Base-by-base conservation (phyloP, 1,140 invertebrate genomes). In the Bombus affinis region DNA sequence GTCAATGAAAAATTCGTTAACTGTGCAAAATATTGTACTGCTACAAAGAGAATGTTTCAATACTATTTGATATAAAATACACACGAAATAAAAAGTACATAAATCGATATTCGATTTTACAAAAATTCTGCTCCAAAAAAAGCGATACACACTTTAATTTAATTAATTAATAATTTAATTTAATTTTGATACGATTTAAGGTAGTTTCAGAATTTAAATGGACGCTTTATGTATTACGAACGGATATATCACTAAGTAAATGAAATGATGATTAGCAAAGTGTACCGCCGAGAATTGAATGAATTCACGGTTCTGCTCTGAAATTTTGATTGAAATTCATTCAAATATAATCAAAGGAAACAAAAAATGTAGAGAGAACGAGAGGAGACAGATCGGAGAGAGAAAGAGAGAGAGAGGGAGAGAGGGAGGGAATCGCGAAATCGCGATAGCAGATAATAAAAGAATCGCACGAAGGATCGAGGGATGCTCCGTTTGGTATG, bases 401-500 rank as follows among this genome's bases (percentile, higher is more conserved):
- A 47, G 44, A 47, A 0, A 47, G 5, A 18, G 44, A 25, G 42
- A 82, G 32, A 42, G 25, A 39, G 39, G 47, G 35, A 44, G 2
- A 37, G 35, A 37, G 4, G 2, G 2, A 35, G 44, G 15, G 22
- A 53, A 57, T 77, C 57, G 59, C 18, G 73, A 15, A 79, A 53
- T 74, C 53, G 35, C 35, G 37, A n/a, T 66, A 57, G 65, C 44
- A 25, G 39, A 72, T 53, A 89, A 88, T 80, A 79, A 86, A 86
- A 81, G 84, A 82, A 89, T 77, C 76, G 47, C 86, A 81, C 22
- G 57, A 70, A 79, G 71, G 76, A 88, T 81, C 57, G 76, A 62
- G 71, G 82, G 79, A 89, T 90, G 92, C 92, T 92, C 92, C 92
- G 92, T 92, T 92, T 93, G 83, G 87, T 87, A 93, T 92, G 88